A percentile compares a stretch with the other conserved stretches of the same genome.
Conservation (phyloP, 2,797 vertebrate genomes). For the Tragelaphus oryx region DNA sequence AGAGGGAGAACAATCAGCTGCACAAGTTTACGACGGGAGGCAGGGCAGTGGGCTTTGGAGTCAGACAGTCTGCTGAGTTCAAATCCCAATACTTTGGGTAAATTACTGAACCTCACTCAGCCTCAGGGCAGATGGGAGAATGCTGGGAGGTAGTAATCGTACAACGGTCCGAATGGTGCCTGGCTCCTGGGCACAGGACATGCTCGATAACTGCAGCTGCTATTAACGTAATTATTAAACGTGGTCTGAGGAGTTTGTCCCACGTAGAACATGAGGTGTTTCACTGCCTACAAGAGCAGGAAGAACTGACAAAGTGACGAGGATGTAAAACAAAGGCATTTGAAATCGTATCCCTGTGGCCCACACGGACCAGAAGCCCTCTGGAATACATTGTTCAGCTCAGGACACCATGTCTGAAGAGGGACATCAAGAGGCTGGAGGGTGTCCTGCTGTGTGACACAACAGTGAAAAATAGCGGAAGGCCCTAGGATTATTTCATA, state of each 20-base stretch:
- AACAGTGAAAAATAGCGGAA: neutral
- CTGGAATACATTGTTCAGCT: neutral
- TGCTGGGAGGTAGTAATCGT: fast-evolving
- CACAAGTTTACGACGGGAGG: neutral
- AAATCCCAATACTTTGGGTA: neutral
- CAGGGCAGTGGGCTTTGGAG: neutral
- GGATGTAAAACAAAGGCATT: neutral
- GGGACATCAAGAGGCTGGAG: neutral
- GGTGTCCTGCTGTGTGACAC: neutral
- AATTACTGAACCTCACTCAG: neutral
- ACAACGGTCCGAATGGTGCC: neutral
- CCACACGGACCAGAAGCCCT: neutral
- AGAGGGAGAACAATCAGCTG: neutral
- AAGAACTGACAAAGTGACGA: neutral
- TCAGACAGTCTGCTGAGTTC: neutral
- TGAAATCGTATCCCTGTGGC: fast-evolving
- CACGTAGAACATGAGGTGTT: neutral
- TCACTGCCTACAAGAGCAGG: neutral
- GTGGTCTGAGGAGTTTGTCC: neutral
- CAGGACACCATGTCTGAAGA: neutral
- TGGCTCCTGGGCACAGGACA: neutral
- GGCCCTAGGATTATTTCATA: neutral
- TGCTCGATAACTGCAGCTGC: neutral
- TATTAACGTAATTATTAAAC: neutral
- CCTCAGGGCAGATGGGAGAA: neutral